Conservation (phyloP, 2,888 invertebrate species). For the Erebia palarica region DNA sequence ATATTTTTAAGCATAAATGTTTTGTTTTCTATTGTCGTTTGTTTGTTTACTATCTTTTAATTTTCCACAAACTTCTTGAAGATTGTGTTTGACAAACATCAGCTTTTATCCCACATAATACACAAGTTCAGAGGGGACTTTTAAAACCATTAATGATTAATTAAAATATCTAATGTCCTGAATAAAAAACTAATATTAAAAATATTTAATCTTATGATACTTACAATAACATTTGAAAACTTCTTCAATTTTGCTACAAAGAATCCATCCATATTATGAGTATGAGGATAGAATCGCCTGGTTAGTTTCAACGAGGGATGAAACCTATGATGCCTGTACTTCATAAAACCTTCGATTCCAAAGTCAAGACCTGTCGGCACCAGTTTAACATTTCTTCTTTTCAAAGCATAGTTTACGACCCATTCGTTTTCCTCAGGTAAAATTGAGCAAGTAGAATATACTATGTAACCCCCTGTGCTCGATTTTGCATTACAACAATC, state of each 20-base stretch:
- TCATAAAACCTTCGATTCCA: constrained; percentile 96
- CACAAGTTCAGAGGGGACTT: too few relatives aligned
- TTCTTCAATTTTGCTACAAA: constrained; percentile 99
- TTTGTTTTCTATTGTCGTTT: too few relatives aligned
- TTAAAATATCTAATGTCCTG: neutral
- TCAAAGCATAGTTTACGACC: constrained; percentile 97
- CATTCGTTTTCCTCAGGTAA: constrained; percentile 99
- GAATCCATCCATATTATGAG: constrained; percentile 99
- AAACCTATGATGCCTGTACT: constrained; percentile 92
- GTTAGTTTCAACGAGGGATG: constrained; percentile 95
- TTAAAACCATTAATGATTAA: too few relatives aligned
- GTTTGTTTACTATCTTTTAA: too few relatives aligned
- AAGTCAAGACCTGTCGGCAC: constrained; percentile 97
- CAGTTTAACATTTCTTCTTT: constrained; percentile 95
- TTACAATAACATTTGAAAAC: constrained; percentile 89
- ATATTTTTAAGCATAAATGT: too few relatives aligned
- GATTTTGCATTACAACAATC: constrained; percentile 97
- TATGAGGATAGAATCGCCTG: constrained; percentile 97
- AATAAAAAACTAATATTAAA: neutral
- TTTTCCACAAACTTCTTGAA: too few relatives aligned
- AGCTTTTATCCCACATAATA: too few relatives aligned
- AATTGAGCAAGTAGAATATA: constrained; percentile 99
- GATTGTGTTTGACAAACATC: too few relatives aligned
- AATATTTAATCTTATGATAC: constrained; percentile 46
- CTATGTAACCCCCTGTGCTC: constrained; percentile 95